These are phyloP conservation scores for Crepidodera aurea DNA, from an alignment of 2,888 invertebrate genomes.

Conservation along the genomic window DNA sequence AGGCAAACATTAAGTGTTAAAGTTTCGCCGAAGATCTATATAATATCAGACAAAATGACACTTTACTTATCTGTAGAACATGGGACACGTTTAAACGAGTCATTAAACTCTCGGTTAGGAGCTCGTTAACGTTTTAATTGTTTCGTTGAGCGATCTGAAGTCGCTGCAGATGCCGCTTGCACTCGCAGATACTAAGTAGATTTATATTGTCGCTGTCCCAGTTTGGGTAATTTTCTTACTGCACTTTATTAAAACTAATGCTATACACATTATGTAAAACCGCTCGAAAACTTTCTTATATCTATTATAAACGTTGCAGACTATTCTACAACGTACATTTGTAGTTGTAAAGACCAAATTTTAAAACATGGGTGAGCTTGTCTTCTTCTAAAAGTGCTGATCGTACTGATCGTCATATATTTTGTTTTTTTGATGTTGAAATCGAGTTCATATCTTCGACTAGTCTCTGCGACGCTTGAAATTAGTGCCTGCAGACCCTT, in stretches of 20 bases:
- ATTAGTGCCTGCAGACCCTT: no score
- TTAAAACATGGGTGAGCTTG: no score
- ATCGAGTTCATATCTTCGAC: no score
- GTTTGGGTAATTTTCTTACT: slow-evolving; percentile 50
- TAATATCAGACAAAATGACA: slow-evolving; percentile 36
- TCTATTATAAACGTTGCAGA: slow-evolving; percentile 6
- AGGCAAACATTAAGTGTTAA: slow-evolving; percentile 35
- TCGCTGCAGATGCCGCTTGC: slow-evolving; percentile 52
- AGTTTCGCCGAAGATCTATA: slow-evolving; percentile 37
- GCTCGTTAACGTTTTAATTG: slow-evolving; percentile 60
- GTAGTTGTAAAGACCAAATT: no score
- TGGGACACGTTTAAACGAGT: slow-evolving; percentile 55
- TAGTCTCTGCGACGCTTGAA: no score
- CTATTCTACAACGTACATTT: no score
- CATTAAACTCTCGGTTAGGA: slow-evolving; percentile 58
- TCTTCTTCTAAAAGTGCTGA: no score
- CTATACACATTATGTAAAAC: slow-evolving; percentile 42
- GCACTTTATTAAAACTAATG: slow-evolving; percentile 44
- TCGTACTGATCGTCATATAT: no score
- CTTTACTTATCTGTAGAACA: slow-evolving; percentile 37
- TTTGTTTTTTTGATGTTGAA: no score
- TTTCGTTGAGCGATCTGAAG: slow-evolving; percentile 57
- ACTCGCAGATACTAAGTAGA: slow-evolving; percentile 49
- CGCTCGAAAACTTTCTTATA: slow-evolving; percentile 19
- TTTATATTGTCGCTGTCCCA: slow-evolving; percentile 47